Evolutionary conservation across 2,888 invertebrate genomes (phyloP), one percentile per base, ranked within the genome.

Genomic region (Leptothorax acervorum): DNA sequence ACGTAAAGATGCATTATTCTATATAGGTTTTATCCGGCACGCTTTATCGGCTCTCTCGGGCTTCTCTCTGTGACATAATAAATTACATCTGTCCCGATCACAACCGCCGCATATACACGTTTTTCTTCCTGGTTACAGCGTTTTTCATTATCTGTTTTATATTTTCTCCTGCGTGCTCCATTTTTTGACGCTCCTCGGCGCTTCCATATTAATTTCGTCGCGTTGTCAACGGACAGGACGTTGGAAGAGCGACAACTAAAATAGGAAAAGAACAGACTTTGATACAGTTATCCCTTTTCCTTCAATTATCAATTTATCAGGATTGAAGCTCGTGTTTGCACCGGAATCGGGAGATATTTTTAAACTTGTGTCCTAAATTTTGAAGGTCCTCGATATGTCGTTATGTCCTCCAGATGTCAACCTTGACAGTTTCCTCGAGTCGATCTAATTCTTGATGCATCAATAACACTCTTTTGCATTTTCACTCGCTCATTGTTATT

Each of bases 1-100:
- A n/a, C 15, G 55, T 35, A 62, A 35, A 5, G 23, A 11, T 71
- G 71, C 48, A 48, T 71, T 79, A 79, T 70, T 78, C 55, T 6
- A 8, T 57, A n/a, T 12, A 6, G 23, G 23, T 23, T 60, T 71
- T 39, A 31, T 23, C 39, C 48, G 9, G 12, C n/a, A 31, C 45
- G 5, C 23, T 23, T 28, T 48, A 48, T 55, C 23, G 9, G 2
- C 8, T 35, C 55, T 62, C 42, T n/a, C 28, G 31, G 9, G 15
- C 28, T 60, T 53, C 9, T 45, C n/a, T 39, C 2, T 28, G 23
- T 51, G 73, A 28, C 60, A 28, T 81, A 73, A 71, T 62, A 71
- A 71, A 81, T 81, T 60, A 60, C 12, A 18, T 78, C 48, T 70
- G 42, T 31, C 15, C 55, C 4, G n/a, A 28, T 48, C 28, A 23